phyloP scores from a whole-genome alignment of 2,888 invertebrate species.

The Eupeodes latifasciatus region DNA sequence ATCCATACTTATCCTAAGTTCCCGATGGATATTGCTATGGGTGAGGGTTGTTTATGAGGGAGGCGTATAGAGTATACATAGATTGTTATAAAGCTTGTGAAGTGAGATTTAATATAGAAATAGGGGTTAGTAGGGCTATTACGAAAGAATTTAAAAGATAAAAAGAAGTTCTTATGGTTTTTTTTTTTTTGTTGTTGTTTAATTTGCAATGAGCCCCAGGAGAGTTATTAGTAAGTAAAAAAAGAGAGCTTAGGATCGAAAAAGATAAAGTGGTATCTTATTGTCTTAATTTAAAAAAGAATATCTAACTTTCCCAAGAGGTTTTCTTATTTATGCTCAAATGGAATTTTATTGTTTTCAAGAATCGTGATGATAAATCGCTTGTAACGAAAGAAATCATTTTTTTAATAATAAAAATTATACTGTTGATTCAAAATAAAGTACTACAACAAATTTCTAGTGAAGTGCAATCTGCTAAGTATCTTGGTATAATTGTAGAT shows the following conservation, averaged over 20 bases:
- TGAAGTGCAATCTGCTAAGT: no score
- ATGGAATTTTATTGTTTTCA: slow-evolving; percentile 12
- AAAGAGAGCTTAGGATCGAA: neutral
- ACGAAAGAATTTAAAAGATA: neutral
- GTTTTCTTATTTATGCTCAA: slow-evolving; percentile 4
- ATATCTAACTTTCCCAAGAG: neutral
- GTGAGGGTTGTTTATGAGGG: no score
- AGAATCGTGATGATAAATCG: neutral
- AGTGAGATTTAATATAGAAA: neutral
- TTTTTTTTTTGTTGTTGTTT: neutral
- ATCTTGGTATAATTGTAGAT: no score
- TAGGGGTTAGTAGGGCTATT: slow-evolving; percentile 3
- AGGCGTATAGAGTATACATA: neutral
- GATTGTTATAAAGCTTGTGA: neutral
- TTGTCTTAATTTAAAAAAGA: neutral
- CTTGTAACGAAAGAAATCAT: neutral
- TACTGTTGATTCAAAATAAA: no score
- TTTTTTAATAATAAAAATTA: neutral
- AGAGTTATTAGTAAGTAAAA: slow-evolving; percentile 2
- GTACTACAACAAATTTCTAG: no score
- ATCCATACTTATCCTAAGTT: slow-evolving; percentile 43
- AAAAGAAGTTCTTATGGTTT: slow-evolving; percentile 5
- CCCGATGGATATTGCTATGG: neutral
- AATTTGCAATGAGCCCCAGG: neutral
- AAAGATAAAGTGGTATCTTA: slow-evolving; percentile 26